phyloP scores from a whole-genome alignment of 2,888 invertebrate genomes.

The Mylabris sibirica region DNA sequence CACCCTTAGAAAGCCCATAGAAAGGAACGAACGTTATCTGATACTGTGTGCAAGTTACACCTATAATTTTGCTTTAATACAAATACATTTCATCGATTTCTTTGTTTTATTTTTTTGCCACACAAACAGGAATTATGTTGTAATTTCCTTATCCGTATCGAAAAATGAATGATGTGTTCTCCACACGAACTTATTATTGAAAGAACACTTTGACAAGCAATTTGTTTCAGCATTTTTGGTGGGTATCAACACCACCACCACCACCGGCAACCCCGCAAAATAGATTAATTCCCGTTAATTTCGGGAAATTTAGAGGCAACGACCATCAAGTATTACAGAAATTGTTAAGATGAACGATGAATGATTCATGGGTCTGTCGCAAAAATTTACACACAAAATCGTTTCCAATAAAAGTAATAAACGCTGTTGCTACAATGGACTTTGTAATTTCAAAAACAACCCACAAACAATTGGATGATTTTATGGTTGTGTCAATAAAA shows the following conservation, averaged over 20 bases:
- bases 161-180: slow-evolving; percentile 60
- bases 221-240: slow-evolving; percentile 55
- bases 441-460: slow-evolving; percentile 17
- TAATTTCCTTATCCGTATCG: slow-evolving; percentile 60
- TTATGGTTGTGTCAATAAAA: slow-evolving; percentile 10
- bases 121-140: slow-evolving; percentile 51
- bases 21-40: slow-evolving; percentile 38
- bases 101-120: slow-evolving; percentile 44
- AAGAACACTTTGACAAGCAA: slow-evolving; percentile 60
- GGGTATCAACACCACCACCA: slow-evolving; percentile 34
- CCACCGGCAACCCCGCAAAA: slow-evolving; percentile 13
- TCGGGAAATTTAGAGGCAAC: too few species aligned
- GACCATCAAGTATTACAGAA: too few species aligned
- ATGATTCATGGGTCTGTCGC: slow-evolving; percentile 39
- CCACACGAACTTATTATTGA: slow-evolving; percentile 62
- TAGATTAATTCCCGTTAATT: slow-evolving; percentile 21
- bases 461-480: slow-evolving; percentile 8
- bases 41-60: slow-evolving; percentile 48
- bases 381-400: slow-evolving; percentile 34
- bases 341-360: slow-evolving; percentile 39
- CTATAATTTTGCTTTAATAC: slow-evolving; percentile 54
- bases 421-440: slow-evolving; percentile 11
- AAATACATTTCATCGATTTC: slow-evolving; percentile 56
- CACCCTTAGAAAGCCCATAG: neutral
- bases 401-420: slow-evolving; percentile 43